Base-by-base conservation (phyloP, 2,888 invertebrate genomes). In the Nomada hirtipes region DNA sequence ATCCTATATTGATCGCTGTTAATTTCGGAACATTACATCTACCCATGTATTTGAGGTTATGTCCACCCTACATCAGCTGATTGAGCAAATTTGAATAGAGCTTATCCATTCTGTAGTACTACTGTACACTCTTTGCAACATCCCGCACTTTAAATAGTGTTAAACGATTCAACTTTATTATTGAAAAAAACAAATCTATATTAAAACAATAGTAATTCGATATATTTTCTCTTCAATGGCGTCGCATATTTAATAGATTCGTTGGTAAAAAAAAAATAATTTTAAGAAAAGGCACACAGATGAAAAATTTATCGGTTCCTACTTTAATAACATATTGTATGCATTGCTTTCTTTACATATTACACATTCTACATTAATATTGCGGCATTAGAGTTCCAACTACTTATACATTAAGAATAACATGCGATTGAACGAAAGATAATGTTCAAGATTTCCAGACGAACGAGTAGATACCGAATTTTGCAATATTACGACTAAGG, bases 1-100 rank as follows among this genome's bases (percentile, higher is more conserved):
- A 23, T 23, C 47, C 47, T 52, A n/a, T 13, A 26, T 36, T 7
- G 15, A 70, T 26, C 10, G 4, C 47, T 26, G 15, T n/a, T 18
- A 55, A 76, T 70, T 63, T 50, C 26, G 15, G 15, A 52, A 52
- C 9, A 2, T 55, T 42, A 55, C 36, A 36, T 50, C 26, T 65
- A 61, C n/a, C 29, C 57, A 13, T 55, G 11, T 52, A 53, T 82
- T 87, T 83, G 69, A 87, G 84, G 86, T 88, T 87, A 88, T 59
- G 76, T 61, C 26, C 20, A 60, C 36, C 52, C 73, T 72, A 82
- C 64, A 72, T 80, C 59, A 79, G 67, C 29, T 82, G 59, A 36
- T 64, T 61, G 65, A 59, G 59, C 63, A 68, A 76, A 65, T 9
- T 60, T 50, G 11, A 72, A 60, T 60, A 23, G 26, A 69, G 36